Evolutionary conservation across 2,888 invertebrate genomes (phyloP).

Genomic region (Nephrotoma appendiculata): DNA sequence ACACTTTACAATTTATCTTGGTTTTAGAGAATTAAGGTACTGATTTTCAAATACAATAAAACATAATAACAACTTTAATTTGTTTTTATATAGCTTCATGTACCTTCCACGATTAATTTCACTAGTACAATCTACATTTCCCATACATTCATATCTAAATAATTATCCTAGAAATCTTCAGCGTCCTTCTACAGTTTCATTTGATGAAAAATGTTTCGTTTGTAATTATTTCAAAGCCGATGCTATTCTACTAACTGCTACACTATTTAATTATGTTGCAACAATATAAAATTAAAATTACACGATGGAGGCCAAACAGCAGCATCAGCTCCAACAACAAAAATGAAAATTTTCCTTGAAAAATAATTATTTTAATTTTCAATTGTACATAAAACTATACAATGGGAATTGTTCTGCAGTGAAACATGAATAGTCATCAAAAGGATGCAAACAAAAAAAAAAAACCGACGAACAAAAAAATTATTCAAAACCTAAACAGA

Average conservation of each 20-base stretch:
- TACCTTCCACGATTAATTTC: too few species aligned
- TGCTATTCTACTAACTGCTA: background rate
- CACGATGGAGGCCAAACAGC: background rate
- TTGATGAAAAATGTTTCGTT: background rate
- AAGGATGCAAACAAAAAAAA: background rate
- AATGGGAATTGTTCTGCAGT: background rate
- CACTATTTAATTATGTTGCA: background rate
- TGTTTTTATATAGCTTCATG: too few species aligned
- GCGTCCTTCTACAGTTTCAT: background rate
- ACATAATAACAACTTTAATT: too few species aligned
- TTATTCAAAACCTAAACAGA: background rate
- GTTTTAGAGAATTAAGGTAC: too few species aligned
- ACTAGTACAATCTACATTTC: background rate
- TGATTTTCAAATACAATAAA: too few species aligned
- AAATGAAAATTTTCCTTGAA: background rate
- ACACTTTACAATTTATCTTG: too few species aligned
- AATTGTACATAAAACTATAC: background rate
- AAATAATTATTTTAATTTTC: background rate
- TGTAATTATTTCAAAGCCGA: background rate
- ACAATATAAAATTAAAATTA: background rate
- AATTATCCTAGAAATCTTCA: background rate
- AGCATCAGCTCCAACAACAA: background rate
- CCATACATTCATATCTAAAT: background rate
- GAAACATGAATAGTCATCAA: background rate
- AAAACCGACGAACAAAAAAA: background rate